Conservation (phyloP, 2,797 vertebrate species). For the Psittacula derbiana region DNA sequence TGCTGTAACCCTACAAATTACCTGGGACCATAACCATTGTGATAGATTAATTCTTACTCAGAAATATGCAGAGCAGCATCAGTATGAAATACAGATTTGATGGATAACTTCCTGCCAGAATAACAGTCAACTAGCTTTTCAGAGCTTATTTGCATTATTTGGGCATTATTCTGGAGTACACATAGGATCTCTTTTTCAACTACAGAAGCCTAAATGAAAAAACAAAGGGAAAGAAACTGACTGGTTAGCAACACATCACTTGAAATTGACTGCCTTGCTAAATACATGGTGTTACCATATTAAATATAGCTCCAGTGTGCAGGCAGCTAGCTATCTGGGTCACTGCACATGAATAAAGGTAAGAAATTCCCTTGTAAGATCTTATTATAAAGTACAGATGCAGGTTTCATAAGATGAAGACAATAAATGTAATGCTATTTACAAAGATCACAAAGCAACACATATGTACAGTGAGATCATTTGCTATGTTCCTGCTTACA, state of each 20-base stretch:
- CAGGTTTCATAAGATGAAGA: background rate
- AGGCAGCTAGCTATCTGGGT: background rate
- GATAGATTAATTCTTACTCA: slow-evolving; percentile 22
- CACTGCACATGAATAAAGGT: background rate
- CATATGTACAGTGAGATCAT: background rate
- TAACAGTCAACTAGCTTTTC: background rate
- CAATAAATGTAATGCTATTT: background rate
- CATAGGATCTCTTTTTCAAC: background rate
- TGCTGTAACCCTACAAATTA: background rate
- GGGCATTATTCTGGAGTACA: background rate
- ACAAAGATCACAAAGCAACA: background rate
- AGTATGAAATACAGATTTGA: slow-evolving; percentile 13
- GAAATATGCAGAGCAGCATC: background rate
- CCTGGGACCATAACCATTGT: background rate
- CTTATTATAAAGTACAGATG: background rate
- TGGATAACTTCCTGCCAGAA: background rate
- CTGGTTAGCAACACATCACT: background rate
- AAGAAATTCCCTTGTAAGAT: background rate
- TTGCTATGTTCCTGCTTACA: slow-evolving; percentile 23
- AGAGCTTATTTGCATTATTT: background rate
- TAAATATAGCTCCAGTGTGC: background rate
- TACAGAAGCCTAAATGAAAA: background rate
- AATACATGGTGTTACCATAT: background rate
- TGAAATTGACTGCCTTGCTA: background rate
- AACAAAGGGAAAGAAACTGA: background rate